Evolutionary conservation across 2,797 vertebrate species (phyloP).

Genomic region (Schizopygopsis malacanthus): DNA sequence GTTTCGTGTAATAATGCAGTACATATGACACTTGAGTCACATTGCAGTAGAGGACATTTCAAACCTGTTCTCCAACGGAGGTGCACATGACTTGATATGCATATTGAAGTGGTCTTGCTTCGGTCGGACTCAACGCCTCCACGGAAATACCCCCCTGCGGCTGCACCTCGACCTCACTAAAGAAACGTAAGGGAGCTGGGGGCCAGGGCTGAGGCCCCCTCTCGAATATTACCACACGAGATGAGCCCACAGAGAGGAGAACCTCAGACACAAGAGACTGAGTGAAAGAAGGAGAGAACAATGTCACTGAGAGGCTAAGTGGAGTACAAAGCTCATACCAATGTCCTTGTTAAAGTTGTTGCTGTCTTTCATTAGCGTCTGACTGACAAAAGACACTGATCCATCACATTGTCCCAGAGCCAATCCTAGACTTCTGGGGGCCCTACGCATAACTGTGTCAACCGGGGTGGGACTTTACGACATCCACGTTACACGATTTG

Average conservation of each 20-base stretch:
- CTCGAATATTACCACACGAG: slow-evolving; percentile 69
- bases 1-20: background rate
- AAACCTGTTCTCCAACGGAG: slow-evolving; percentile 74
- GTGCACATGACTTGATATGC: slow-evolving; percentile 65
- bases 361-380: slow-evolving; percentile 21
- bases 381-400: slow-evolving; percentile 32
- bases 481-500: no score
- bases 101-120: slow-evolving; percentile 66
- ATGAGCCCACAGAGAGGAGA: slow-evolving; percentile 65
- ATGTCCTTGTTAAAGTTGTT: slow-evolving; percentile 10
- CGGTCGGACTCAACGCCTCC: slow-evolving; percentile 61
- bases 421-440: no score
- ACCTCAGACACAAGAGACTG: slow-evolving; percentile 54
- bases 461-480: no score
- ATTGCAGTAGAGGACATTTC: background rate
- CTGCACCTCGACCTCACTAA: slow-evolving; percentile 59
- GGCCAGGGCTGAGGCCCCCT: slow-evolving; percentile 69
- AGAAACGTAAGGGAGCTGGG: slow-evolving; percentile 71
- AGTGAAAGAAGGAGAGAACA: slow-evolving; percentile 16
- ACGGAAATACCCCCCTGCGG: slow-evolving; percentile 53
- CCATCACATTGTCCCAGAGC: slow-evolving; percentile 7
- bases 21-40: background rate
- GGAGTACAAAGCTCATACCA: slow-evolving; percentile 4
- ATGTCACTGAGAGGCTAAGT: slow-evolving; percentile 20
- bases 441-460: no score